Evolutionary conservation across 2,888 invertebrate species (phyloP), one percentile per base, ranked within the genome.

Genomic region (Melanargia galathea): DNA sequence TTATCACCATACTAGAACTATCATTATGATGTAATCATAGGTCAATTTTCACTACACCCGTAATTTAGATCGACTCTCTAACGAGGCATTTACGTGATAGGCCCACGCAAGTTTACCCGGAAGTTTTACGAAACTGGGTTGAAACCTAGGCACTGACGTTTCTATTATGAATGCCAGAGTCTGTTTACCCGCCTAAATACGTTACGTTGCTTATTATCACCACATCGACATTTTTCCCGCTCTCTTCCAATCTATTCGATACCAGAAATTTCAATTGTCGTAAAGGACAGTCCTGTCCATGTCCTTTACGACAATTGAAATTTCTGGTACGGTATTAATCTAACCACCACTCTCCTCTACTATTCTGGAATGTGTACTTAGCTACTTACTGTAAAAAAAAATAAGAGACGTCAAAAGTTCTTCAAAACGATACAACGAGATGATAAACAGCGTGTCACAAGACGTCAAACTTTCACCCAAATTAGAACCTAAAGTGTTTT

Each of bases 401-500:
- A n/a, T n/a, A n/a, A n/a, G n/a, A n/a, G 13, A 40, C 16, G 8
- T 8, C 38, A n/a, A 40, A 6, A 11, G 43, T 43, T 55, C 22
- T 18, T 16, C 24, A 43, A 55, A 55, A 43, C 40, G 40, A 35
- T 33, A 18, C 33, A 40, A 46, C 45, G 46, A 55, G 8, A 35
- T 24, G 48, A n/a, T n/a, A n/a, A n/a, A 38, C 18, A 22, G 18
- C n/a, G 13, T 52, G 8, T 33, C 33, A 22, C 22, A 18, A 51
- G 26, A 48, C 61, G 33, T 24, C 24, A 48, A 18, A 61, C 61
- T 61, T 61, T 55, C 61, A 46, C 61, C 55, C 11, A 61, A 61
- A 61, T 61, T 48, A 35, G 35, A 57, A 55, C 48, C 18, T 16
- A 51, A 51, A 35, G 22, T 16, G 30, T 16, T 33, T 35, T 38